Percentiles rank a stretch among this genome's conserved stretches.
Evolutionary conservation across 1,140 invertebrate species (phyloP).

Genomic region (Lucilia cuprina): DNA sequence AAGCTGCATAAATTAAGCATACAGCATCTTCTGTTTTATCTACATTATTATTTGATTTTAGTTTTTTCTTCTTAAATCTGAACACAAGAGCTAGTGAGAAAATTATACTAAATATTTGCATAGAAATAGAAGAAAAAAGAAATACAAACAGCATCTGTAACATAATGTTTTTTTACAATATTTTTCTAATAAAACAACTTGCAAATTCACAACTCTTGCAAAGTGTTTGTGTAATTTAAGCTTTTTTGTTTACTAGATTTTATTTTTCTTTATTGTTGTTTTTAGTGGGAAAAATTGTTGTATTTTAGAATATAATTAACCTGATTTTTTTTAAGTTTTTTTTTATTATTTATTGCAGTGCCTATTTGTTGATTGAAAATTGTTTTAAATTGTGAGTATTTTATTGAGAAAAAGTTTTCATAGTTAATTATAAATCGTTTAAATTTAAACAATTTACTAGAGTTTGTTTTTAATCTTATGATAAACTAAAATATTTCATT

Average conservation of each 20-base stretch:
- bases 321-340: background rate
- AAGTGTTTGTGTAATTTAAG: too few relatives aligned
- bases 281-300: background rate
- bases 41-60: background rate
- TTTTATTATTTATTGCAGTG: background rate
- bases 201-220: too few relatives aligned
- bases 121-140: background rate
- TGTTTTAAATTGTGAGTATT: too few relatives aligned
- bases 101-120: background rate
- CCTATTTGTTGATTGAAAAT: background rate
- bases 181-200: background rate
- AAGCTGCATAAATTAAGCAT: background rate
- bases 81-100: background rate
- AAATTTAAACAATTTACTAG: too few relatives aligned
- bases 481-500: too few relatives aligned
- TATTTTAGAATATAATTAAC: conserved; percentile 4
- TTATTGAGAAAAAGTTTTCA: too few relatives aligned
- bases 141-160: background rate
- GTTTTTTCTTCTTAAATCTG: background rate
- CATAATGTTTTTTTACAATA: background rate
- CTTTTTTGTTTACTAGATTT: too few relatives aligned
- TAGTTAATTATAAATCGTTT: too few relatives aligned
- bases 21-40: background rate
- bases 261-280: too few relatives aligned
- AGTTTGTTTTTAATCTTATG: too few relatives aligned